Evolutionary conservation across 2,113 vertebrate species (phyloP).

Genomic region (Trematomus loennbergii): DNA sequence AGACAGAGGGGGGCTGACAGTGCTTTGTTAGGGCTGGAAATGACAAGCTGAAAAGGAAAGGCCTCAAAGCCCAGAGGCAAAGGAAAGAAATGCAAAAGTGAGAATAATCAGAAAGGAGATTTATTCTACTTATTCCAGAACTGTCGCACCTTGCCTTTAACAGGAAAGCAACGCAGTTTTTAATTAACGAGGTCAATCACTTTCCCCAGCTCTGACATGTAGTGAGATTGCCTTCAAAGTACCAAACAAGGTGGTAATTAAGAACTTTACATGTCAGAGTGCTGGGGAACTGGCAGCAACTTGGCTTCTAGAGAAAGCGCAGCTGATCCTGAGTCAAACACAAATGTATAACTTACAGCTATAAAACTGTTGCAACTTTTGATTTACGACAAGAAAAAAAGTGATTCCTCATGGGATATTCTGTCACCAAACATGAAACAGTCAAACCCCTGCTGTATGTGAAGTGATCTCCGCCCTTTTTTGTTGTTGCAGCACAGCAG

Average conservation of each 20-base stretch:
- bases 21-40: constrained; percentile 72
- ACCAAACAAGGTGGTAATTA: constrained; percentile 66
- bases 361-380: constrained; percentile 1
- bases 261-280: constrained; percentile 44
- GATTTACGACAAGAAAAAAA: constrained; percentile 7
- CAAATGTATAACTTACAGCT: background rate
- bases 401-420: background rate
- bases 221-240: constrained; percentile 52
- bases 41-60: constrained; percentile 68
- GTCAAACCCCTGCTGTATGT: background rate
- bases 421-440: too few relatives aligned
- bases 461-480: constrained; percentile 4
- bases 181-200: constrained; percentile 81
- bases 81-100: constrained; percentile 62
- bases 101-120: constrained; percentile 76
- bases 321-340: background rate
- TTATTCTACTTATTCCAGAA: constrained; percentile 75
- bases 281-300: constrained; percentile 17
- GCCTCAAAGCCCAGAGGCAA: constrained; percentile 62
- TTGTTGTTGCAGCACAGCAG: constrained; percentile 17
- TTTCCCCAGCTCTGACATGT: constrained; percentile 61
- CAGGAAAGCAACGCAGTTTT: constrained; percentile 63
- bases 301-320: background rate
- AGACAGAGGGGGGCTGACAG: constrained; percentile 77
- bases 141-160: constrained; percentile 73